Conservation (phyloP, 2,888 invertebrate genomes). For the Periphyllus acericola region DNA sequence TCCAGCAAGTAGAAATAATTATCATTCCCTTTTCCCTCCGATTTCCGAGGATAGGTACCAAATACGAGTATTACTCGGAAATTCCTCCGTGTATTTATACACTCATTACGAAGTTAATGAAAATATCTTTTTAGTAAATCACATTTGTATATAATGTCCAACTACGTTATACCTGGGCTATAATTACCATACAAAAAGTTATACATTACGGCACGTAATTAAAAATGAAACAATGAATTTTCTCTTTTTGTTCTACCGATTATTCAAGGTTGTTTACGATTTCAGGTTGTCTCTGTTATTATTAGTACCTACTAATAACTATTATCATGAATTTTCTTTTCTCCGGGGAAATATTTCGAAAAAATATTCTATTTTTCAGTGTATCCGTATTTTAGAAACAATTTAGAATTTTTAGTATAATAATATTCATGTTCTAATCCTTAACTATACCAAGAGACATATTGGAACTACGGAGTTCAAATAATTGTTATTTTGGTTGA, state of each 20-base stretch:
- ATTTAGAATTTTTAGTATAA: neutral
- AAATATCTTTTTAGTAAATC: slow-evolving; percentile 20
- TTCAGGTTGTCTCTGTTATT: neutral
- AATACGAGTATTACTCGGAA: neutral
- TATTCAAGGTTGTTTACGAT: neutral
- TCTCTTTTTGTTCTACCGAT: neutral
- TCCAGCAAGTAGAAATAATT: neutral
- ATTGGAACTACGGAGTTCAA: neutral
- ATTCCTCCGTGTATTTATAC: neutral
- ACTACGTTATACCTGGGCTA: neutral
- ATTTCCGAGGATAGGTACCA: neutral
- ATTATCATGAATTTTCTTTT: neutral
- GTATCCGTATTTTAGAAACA: neutral
- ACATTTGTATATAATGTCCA: neutral
- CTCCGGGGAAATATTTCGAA: neutral
- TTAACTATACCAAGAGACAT: too few species aligned
- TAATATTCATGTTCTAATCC: neutral
- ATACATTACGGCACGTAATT: neutral
- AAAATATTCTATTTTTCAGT: neutral
- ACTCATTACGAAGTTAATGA: neutral
- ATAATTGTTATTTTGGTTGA: neutral
- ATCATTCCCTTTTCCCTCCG: neutral
- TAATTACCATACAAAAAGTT: slow-evolving; percentile 25
- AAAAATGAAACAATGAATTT: slow-evolving; percentile 27
- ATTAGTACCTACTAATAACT: neutral